Conservation (phyloP, 2,797 vertebrate species). For the Myotis pilosus region DNA sequence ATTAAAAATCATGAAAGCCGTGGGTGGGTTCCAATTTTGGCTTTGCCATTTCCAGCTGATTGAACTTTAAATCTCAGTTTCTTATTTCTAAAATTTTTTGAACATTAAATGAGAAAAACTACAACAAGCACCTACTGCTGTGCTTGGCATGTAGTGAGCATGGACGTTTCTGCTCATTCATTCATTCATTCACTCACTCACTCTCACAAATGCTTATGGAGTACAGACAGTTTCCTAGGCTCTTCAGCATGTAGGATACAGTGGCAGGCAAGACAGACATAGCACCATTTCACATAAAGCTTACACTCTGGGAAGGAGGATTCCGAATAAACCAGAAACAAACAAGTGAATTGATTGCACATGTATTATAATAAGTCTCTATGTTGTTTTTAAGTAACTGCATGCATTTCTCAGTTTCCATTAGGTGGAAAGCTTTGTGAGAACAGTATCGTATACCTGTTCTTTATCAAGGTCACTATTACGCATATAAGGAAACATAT, state of each 20-base stretch:
- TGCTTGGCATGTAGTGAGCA: neutral
- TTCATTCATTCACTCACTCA: neutral
- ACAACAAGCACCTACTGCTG: neutral
- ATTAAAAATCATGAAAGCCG: neutral
- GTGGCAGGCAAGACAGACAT: neutral
- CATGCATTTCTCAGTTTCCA: neutral
- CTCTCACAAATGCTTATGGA: neutral
- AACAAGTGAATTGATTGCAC: neutral
- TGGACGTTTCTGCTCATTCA: neutral
- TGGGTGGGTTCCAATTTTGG: neutral
- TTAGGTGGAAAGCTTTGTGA: neutral
- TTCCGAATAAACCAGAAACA: neutral
- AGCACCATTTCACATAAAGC: neutral
- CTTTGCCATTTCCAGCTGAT: neutral
- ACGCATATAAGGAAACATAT: neutral
- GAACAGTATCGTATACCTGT: neutral
- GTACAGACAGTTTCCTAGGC: neutral
- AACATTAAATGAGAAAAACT: slow-evolving; percentile 2
- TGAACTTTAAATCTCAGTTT: neutral
- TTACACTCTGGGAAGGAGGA: neutral
- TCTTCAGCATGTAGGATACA: neutral
- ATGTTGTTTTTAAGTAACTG: neutral
- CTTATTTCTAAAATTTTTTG: neutral
- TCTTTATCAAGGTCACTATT: neutral
- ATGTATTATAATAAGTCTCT: neutral